Evolutionary conservation across 2,888 invertebrate genomes (phyloP).

Genomic region (Hypercompe scribonia): DNA sequence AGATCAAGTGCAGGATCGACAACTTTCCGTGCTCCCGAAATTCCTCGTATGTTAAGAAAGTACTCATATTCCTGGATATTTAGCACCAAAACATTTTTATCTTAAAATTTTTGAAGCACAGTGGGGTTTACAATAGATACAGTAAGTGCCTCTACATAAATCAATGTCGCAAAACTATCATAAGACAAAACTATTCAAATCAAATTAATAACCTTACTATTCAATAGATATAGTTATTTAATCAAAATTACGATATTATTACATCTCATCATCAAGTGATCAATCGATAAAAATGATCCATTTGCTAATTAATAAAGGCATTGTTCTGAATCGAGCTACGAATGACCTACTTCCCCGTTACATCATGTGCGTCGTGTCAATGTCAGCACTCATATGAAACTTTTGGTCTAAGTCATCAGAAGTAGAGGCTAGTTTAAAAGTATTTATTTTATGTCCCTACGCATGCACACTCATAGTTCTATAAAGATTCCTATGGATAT

Average conservation of each 20-base stretch:
- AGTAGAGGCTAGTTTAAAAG: neutral
- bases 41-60: no score
- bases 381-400: slow-evolving; percentile 55
- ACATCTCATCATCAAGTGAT: slow-evolving; percentile 31
- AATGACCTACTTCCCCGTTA: slow-evolving; percentile 56
- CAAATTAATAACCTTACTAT: neutral
- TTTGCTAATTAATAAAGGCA: slow-evolving; percentile 45
- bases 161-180: neutral
- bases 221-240: slow-evolving; percentile 25
- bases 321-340: slow-evolving; percentile 45
- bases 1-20: no score
- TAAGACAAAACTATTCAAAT: neutral
- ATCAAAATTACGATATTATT: slow-evolving; percentile 28
- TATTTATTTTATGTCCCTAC: no score
- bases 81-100: no score
- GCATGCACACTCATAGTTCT: no score
- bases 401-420: slow-evolving; percentile 21
- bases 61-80: no score
- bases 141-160: neutral
- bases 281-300: slow-evolving; percentile 40
- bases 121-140: no score
- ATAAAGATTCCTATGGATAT: no score
- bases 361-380: slow-evolving; percentile 57
- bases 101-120: neutral
- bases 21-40: no score